Base-by-base conservation (phyloP, 2,888 invertebrate species). In the Rosalia funebris region DNA sequence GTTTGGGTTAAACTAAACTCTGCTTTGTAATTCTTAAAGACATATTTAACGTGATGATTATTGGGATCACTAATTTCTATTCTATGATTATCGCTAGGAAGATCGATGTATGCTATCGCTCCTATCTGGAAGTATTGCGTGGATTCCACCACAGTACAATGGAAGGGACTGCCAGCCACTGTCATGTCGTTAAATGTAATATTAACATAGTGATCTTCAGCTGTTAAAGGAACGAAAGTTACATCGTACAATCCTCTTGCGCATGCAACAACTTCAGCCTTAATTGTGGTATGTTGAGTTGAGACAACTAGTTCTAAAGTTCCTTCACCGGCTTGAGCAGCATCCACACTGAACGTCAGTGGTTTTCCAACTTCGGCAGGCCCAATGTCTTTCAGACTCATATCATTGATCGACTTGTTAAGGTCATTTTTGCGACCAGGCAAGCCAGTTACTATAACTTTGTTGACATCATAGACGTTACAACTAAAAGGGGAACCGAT, bases 151-250 rank as follows among this genome's bases (percentile, higher is more conserved):
- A 85, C 83, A 17, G 82, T 79, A 75, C 95, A 95, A 69, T 92
- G 90, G 83, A 95, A 95, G 7, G 96, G 96, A 80, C 93, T 95
- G 16, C 95, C 95, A 57, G 92, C 91, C 1, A 95, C 95, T 19
- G 93, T 87, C 75, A 94, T 93, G 74, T 96, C 96, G 77, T 96
- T 96, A 82, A 96, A 96, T 0, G 95, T 95, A 65, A 96, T 95
- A 62, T 95, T 95, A 10, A 96, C 95, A 72, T 91, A 94, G 80
- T 96, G 96, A 4, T 94, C 88, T 71, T 92, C 92, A 20, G 91
- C 87, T n/a, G 92, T 91, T 77, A 94, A 92, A 0, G 96, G 96
- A 15, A 95, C 88, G 79, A 95, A 96, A 0, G 95, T 95, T 1
- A 96, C 95, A 76, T 95, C 95, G 77, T 96, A 96, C 0, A 96